These are phyloP conservation scores for Halocaridina rubra DNA, from an alignment of 2,888 invertebrate species.

Conservation along the genomic window DNA sequence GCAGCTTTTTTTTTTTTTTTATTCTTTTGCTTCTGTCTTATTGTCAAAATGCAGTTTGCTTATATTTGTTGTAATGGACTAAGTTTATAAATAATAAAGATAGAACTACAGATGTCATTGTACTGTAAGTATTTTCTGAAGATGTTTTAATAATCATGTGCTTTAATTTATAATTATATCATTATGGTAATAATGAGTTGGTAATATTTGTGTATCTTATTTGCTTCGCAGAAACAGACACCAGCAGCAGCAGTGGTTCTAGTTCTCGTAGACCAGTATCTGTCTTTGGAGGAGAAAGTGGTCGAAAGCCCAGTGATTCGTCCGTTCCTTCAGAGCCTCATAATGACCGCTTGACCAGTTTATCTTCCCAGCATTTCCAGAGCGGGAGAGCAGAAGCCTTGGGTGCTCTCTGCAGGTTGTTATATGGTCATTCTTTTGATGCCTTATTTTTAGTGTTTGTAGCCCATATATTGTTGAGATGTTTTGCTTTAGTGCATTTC, in stretches of 20 bases:
- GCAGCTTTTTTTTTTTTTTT: no score
- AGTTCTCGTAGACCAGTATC: slow-evolving; percentile 46
- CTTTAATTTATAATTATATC: no score
- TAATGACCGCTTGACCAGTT: slow-evolving; percentile 63
- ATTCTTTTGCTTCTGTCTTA: no score
- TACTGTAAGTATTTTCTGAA: neutral
- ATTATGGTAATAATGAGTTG: no score
- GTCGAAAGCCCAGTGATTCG: slow-evolving; percentile 44
- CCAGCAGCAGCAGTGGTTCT: slow-evolving; percentile 4
- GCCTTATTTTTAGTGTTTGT: no score
- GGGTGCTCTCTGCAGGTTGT: slow-evolving; percentile 84
- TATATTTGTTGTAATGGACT: no score
- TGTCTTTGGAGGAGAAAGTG: slow-evolving; percentile 32
- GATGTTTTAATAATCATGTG: neutral
- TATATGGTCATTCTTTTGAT: neutral
- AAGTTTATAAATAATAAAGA: no score
- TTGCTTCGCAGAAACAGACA: slow-evolving; percentile 34
- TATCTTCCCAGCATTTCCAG: slow-evolving; percentile 68
- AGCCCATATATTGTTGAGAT: no score
- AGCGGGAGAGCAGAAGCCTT: slow-evolving; percentile 92
- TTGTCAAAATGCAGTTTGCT: no score
- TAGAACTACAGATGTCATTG: no score
- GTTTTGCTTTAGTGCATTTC: no score
- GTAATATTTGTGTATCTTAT: no score
- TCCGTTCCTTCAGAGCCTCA: slow-evolving; percentile 29